Conservation (phyloP, 2,113 vertebrate species). For the Microcebus griseorufus region DNA sequence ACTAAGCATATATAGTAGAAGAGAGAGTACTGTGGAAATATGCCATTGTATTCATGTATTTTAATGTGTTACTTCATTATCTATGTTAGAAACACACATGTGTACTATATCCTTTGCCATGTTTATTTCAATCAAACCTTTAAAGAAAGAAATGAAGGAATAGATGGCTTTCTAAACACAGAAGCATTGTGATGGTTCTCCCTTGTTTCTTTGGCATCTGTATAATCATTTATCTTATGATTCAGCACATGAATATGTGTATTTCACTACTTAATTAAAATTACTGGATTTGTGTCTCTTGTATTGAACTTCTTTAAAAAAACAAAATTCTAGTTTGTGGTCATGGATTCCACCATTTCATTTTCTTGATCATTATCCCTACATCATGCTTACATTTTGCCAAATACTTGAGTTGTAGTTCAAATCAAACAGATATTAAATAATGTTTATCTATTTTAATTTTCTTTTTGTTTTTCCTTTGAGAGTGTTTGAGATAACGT, state of each 20-base stretch:
- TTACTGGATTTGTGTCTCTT: background rate
- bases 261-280: background rate
- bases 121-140: background rate
- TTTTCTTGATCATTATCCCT: background rate
- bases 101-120: background rate
- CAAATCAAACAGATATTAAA: background rate
- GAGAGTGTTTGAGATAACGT: background rate
- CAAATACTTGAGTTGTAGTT: background rate
- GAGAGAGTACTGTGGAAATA: background rate
- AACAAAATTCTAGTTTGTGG: background rate
- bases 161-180: background rate
- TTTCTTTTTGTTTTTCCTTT: background rate
- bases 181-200: background rate
- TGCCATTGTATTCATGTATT: background rate
- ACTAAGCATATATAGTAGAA: background rate
- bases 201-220: background rate
- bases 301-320: background rate
- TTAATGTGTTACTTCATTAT: background rate
- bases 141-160: background rate
- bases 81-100: background rate
- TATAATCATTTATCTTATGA: background rate
- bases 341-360: background rate
- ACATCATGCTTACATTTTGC: background rate
- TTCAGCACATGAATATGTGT: background rate
- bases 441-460: background rate